These are phyloP conservation scores for Mixornis gularis DNA, from an alignment of 2,113 vertebrate species.

Conservation along the genomic window DNA sequence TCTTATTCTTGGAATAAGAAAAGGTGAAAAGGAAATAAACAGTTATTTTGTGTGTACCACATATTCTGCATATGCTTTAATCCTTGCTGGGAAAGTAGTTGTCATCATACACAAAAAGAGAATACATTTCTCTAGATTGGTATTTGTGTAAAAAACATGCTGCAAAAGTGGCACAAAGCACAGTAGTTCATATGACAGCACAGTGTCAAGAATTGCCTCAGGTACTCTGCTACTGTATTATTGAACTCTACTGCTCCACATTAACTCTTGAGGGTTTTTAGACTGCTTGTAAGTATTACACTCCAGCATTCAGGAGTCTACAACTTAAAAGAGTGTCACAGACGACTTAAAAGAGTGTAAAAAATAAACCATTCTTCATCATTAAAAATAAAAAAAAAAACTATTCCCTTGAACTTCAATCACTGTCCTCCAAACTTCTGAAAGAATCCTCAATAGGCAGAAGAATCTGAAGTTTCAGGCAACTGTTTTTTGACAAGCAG, in stretches of 20 bases:
- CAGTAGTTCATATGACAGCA: background rate
- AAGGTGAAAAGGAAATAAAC: background rate
- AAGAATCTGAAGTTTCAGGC: background rate
- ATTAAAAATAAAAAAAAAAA: background rate
- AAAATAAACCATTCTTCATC: background rate
- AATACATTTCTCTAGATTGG: background rate
- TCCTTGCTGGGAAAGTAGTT: background rate
- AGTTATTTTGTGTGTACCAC: background rate
- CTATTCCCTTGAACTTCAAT: background rate
- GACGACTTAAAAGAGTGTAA: background rate
- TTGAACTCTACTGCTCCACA: background rate
- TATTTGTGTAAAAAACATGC: background rate
- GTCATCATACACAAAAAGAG: background rate
- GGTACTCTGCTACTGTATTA: background rate
- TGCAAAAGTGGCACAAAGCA: background rate
- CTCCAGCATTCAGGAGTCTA: background rate
- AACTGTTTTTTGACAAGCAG: background rate
- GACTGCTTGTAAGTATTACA: background rate
- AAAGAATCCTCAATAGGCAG: background rate
- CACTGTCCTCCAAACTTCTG: background rate
- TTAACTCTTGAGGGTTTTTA: background rate
- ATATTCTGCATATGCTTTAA: background rate
- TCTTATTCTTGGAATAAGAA: background rate
- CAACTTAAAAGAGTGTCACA: background rate
- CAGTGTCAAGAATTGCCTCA: background rate